These are phyloP conservation scores for Tenthredo notha DNA, from an alignment of 2,888 invertebrate genomes.

Conservation along the genomic window DNA sequence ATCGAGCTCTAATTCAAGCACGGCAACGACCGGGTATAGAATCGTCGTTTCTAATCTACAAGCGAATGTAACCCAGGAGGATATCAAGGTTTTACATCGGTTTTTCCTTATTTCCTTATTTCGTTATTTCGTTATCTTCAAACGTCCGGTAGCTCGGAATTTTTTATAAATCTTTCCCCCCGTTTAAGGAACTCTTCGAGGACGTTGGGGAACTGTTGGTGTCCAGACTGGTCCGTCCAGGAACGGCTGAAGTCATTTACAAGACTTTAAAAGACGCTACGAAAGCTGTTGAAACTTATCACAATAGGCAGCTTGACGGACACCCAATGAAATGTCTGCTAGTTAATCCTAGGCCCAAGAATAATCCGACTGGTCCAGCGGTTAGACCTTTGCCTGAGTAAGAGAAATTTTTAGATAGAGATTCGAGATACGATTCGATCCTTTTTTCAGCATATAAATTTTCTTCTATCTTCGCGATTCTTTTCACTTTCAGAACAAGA, in stretches of 20 bases:
- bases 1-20: constrained; percentile 71
- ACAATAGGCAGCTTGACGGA: constrained; percentile 95
- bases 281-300: constrained; percentile 94
- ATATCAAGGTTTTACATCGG: constrained; percentile 86
- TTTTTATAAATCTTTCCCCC: constrained; percentile 15
- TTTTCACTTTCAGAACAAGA: constrained; percentile 65
- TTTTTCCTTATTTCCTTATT: neutral
- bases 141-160: neutral
- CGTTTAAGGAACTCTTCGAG: constrained; percentile 91
- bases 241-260: constrained; percentile 95
- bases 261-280: constrained; percentile 92
- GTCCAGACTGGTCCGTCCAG: constrained; percentile 91
- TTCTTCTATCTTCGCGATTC: neutral
- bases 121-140: neutral
- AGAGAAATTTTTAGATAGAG: constrained; percentile 55
- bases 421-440: neutral
- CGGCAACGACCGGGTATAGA: constrained; percentile 85
- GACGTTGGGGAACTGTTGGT: constrained; percentile 93
- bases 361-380: constrained; percentile 81
- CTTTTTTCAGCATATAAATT: neutral
- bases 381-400: constrained; percentile 75
- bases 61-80: constrained; percentile 91
- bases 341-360: constrained; percentile 87
- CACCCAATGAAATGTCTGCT: constrained; percentile 95
- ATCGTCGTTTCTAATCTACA: constrained; percentile 96